Percentiles rank a stretch among this genome's conserved stretches.
phyloP scores from a whole-genome alignment of 2,113 vertebrate species.

The Paramormyrops kingsleyae region DNA sequence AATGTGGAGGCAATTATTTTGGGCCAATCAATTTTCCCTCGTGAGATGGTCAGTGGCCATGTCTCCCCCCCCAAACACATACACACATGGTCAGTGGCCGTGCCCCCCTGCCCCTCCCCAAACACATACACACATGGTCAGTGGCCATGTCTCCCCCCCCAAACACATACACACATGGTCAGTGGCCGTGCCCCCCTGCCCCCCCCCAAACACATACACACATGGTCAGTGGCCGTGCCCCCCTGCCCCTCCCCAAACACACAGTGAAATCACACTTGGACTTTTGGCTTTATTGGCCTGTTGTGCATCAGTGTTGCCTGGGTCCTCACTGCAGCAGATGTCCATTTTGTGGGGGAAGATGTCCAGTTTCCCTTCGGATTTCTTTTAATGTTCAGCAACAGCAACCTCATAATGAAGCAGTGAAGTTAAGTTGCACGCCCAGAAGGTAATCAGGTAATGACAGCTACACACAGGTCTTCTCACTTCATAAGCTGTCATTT shows the following conservation, averaged over 20 bases:
- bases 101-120: neutral
- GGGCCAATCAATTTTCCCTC: neutral
- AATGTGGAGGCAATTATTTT: neutral
- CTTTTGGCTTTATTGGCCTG: neutral
- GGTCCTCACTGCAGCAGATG: neutral
- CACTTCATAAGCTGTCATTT: slow-evolving; percentile 8
- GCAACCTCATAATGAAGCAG: neutral
- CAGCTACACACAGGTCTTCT: neutral
- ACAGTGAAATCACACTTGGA: neutral
- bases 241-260: neutral
- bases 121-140: no score
- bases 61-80: neutral
- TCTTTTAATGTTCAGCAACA: neutral
- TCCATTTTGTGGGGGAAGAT: neutral
- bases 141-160: no score
- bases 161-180: neutral
- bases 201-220: no score
- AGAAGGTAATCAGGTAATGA: slow-evolving; percentile 13
- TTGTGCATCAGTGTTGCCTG: neutral
- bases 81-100: neutral
- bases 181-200: neutral
- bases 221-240: neutral
- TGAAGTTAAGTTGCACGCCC: neutral
- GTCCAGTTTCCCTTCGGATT: neutral
- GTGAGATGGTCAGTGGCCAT: neutral